Evolutionary conservation across 2,113 vertebrate genomes (phyloP), one percentile per base, ranked within the genome.

Genomic region (Lota lota): DNA sequence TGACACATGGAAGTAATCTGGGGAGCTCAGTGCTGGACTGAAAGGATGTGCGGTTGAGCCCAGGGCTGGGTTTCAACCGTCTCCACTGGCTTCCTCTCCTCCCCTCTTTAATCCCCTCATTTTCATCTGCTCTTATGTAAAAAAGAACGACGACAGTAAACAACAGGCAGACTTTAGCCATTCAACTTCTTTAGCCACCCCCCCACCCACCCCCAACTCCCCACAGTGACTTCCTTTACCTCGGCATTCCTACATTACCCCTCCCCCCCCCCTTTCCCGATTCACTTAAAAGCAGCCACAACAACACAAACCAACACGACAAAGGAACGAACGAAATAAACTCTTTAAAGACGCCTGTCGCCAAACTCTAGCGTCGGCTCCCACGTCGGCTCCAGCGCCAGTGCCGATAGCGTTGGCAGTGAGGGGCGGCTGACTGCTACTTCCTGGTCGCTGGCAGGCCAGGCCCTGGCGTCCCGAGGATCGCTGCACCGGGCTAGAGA

Each of bases 1-100:
- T 80, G 82, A 87, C 87, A 89, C 88, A 91, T 88, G 87, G 88
- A 89, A 91, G 87, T 89, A 89, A 89, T 91, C 89, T 89, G 83
- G 83, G 40, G 79, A 86, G 81, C 81, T 82, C 78, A 76, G 70
- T 64, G 74, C 80, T 59, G 86, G 79, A 84, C 84, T 88, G 83
- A 88, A 87, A 88, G 83, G 87, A 89, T 88, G 85, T 87, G 88
- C 74, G 86, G 84, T 85, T 82, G 83, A 89, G 85, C 83, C 74
- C 79, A 77, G 78, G 75, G 85, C 88, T 70, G 79, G 75, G 71
- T 87, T 87, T 88, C 87, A 80, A 80, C 80, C 75, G 82, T 88
- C 86, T 66, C 83, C 81, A 84, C 82, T 80, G 83, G 86, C 87
- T 88, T 81, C 84, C 82, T 86, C 85, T 83, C 85, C 89, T 86